A percentile compares a stretch with the other conserved stretches of the same genome.
These are phyloP conservation scores for Tor tambroides DNA, from an alignment of 2,113 vertebrate species.

Conservation along the genomic window DNA sequence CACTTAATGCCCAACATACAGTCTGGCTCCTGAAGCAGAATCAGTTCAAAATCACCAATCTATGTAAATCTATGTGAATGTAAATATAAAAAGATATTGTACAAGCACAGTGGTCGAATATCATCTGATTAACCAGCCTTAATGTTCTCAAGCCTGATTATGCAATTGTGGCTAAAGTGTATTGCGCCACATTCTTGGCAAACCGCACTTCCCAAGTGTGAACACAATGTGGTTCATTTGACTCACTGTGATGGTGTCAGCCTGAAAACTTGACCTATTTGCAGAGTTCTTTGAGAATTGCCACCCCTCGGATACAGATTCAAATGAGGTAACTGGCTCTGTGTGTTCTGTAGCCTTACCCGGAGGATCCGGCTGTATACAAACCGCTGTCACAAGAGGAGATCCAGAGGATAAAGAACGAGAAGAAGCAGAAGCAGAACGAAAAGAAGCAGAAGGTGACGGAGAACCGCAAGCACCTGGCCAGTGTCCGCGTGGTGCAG, in stretches of 20 bases:
- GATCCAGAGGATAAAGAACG: conserved; percentile 99
- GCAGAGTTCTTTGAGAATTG: background rate
- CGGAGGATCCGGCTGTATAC: conserved; percentile 98
- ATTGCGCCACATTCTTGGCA: background rate
- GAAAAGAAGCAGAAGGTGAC: conserved; percentile 99
- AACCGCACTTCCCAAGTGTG: background rate
- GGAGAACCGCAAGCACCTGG: conserved; percentile 98
- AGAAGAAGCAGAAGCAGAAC: conserved; percentile 99
- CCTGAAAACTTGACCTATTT: conserved; percentile 20
- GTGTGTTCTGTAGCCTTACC: conserved; percentile 85
- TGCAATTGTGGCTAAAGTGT: background rate
- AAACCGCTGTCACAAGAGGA: conserved; percentile 99
- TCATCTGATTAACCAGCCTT: background rate
- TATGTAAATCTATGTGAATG: too few relatives aligned
- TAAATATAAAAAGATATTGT: background rate
- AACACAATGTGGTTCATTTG: background rate
- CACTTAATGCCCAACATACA: background rate
- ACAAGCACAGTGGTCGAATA: background rate
- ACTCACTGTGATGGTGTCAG: conserved; percentile 1
- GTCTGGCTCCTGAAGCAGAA: background rate
- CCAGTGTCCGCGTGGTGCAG: conserved; percentile 97
- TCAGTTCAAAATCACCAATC: background rate
- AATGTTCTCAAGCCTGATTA: background rate
- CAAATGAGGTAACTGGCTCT: background rate
- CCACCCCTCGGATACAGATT: background rate